Conservation (phyloP, 2,797 vertebrate species). For the Rhyacichthys aspro region DNA sequence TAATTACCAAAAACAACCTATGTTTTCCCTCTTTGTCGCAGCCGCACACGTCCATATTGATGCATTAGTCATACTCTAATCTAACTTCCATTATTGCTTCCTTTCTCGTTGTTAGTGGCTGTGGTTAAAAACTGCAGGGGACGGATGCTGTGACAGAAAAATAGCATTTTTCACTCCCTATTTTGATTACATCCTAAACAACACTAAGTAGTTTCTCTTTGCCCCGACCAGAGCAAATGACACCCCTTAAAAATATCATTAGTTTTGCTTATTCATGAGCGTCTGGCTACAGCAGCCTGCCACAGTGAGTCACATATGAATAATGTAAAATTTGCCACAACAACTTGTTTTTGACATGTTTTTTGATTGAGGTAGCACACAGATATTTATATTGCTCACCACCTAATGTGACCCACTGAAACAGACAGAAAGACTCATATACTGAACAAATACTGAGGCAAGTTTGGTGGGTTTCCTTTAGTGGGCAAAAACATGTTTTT, state of each 20-base stretch:
- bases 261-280: conserved; percentile 20
- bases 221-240: conserved; percentile 26
- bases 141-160: conserved; percentile 42
- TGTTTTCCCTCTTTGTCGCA: background rate
- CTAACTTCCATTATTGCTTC: conserved; percentile 24
- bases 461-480: background rate
- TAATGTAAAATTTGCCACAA: background rate
- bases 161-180: conserved; percentile 19
- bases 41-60: conserved; percentile 6
- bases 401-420: background rate
- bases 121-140: conserved; percentile 15
- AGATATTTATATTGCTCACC: too few relatives aligned
- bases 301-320: conserved; percentile 26
- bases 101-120: conserved; percentile 18
- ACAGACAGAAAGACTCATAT: background rate
- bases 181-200: conserved; percentile 52
- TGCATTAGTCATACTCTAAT: conserved; percentile 19
- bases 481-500: conserved; percentile 4
- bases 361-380: conserved; percentile 2
- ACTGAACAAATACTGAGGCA: too few relatives aligned
- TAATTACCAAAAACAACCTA: background rate
- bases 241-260: conserved; percentile 17
- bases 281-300: conserved; percentile 15
- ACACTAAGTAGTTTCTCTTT: conserved; percentile 21
- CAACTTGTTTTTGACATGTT: background rate